Evolutionary conservation across 2,888 invertebrate species (phyloP).

Genomic region (Branchipolynoe longqiensis): DNA sequence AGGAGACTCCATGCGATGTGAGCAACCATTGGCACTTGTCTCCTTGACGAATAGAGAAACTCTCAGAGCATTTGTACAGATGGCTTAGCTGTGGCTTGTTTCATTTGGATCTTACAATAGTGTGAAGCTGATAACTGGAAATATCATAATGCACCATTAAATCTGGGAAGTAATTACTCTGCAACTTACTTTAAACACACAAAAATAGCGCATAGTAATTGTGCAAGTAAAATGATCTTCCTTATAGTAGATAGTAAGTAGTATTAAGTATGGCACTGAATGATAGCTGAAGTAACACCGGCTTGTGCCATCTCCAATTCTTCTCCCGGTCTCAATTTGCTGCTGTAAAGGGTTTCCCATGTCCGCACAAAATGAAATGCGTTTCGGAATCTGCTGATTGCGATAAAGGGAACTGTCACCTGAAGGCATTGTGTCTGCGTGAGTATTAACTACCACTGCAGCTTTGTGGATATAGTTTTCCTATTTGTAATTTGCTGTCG

Average conservation of each 20-base stretch:
- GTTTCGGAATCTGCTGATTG: conserved; percentile 28
- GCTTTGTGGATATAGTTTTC: not conserved
- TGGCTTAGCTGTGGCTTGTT: too few species aligned
- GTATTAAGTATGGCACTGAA: not conserved
- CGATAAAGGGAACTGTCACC: conserved; percentile 35
- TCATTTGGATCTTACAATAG: too few species aligned
- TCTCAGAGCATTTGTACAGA: too few species aligned
- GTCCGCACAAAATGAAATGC: conserved; percentile 38
- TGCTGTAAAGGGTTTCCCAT: conserved; percentile 34
- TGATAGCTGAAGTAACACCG: not conserved
- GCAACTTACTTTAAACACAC: too few species aligned
- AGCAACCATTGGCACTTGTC: too few species aligned
- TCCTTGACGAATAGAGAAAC: too few species aligned
- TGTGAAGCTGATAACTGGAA: too few species aligned
- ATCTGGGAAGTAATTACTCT: too few species aligned
- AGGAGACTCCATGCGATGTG: conserved; percentile 48
- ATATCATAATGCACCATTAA: too few species aligned
- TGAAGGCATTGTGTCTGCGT: conserved; percentile 31
- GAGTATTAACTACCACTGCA: not conserved
- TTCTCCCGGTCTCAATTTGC: not conserved
- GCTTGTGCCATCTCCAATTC: not conserved
- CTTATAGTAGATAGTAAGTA: too few species aligned
- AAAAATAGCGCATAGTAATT: too few species aligned
- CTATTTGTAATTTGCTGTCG: not conserved
- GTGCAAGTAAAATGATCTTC: too few species aligned